A percentile compares a stretch with the other conserved stretches of the same genome.
These are phyloP conservation scores for Eristalinus sepulchralis DNA, from an alignment of 2,888 invertebrate genomes.

Conservation along the genomic window DNA sequence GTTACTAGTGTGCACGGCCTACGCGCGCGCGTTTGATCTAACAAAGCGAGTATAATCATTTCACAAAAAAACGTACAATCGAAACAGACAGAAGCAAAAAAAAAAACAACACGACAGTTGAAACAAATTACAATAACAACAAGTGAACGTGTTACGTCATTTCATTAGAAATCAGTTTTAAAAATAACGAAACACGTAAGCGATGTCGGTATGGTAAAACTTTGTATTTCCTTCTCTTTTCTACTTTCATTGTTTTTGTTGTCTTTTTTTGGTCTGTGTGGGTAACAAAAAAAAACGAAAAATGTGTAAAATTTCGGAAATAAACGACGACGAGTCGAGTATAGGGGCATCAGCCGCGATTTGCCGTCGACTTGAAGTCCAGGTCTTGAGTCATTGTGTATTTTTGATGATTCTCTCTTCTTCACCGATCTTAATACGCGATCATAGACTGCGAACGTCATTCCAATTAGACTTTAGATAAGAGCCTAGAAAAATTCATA, in stretches of 20 bases:
- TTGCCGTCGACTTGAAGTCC: slow-evolving; percentile 6
- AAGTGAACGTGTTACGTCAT: slow-evolving; percentile 76
- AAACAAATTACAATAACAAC: slow-evolving; percentile 66
- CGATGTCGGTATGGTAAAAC: slow-evolving; percentile 71
- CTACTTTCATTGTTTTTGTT: neutral
- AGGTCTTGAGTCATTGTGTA: slow-evolving; percentile 46
- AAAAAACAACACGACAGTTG: slow-evolving; percentile 7
- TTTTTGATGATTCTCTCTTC: slow-evolving; percentile 12
- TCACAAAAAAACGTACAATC: slow-evolving; percentile 3
- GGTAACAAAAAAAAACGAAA: slow-evolving; percentile 20
- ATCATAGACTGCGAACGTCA: slow-evolving; percentile 9
- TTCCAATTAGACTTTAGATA: neutral
- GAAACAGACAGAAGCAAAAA: neutral
- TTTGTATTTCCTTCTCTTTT: slow-evolving; percentile 26
- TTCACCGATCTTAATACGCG: slow-evolving; percentile 6
- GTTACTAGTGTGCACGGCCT: slow-evolving; percentile 37
- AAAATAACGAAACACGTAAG: slow-evolving; percentile 78
- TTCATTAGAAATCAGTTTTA: slow-evolving; percentile 77
- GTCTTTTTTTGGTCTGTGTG: neutral
- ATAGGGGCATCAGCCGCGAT: slow-evolving; percentile 5
- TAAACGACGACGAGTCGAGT: slow-evolving; percentile 25
- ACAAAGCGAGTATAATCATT: slow-evolving; percentile 9
- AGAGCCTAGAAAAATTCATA: slow-evolving; percentile 13
- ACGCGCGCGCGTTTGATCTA: slow-evolving; percentile 36
- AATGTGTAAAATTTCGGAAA: slow-evolving; percentile 37